Evolutionary conservation across 2,888 invertebrate species (phyloP).

Genomic region (Ophioninae sp.): DNA sequence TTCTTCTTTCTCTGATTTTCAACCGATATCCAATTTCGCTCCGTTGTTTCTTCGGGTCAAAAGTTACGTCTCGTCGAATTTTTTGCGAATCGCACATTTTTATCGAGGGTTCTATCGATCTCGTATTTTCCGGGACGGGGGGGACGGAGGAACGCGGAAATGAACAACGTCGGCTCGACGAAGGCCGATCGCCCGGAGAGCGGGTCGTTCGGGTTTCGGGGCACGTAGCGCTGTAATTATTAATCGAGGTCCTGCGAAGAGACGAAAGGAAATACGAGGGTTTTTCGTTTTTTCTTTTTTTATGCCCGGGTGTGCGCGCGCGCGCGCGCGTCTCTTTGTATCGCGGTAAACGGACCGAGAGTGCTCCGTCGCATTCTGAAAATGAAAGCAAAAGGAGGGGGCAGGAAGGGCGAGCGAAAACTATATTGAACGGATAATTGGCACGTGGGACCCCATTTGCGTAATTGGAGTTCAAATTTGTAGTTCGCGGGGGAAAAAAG

Average conservation of each 20-base stretch:
- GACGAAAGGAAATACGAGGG: not conserved
- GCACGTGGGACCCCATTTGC: constrained; percentile 40
- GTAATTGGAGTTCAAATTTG: constrained; percentile 48
- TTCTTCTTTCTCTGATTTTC: not conserved
- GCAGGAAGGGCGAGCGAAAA: not conserved
- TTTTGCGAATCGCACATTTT: not conserved
- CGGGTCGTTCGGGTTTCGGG: not conserved
- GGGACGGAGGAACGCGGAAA: too few relatives aligned
- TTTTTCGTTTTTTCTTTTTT: not conserved
- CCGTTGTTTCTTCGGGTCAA: not conserved
- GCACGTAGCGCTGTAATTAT: not conserved
- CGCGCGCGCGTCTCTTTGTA: not conserved
- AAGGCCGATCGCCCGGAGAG: not conserved
- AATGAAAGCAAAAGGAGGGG: not conserved
- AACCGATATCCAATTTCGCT: not conserved
- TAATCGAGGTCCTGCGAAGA: not conserved
- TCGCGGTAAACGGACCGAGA: not conserved
- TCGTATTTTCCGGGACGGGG: not conserved
- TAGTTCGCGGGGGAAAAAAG: constrained; percentile 31
- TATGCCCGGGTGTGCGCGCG: too few relatives aligned
- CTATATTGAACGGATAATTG: constrained; percentile 51
- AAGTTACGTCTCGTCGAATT: not conserved
- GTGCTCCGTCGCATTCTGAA: not conserved
- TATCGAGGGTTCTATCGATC: not conserved
- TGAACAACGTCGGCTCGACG: not conserved